Percentiles rank a stretch among this genome's conserved stretches.
phyloP scores from a whole-genome alignment of 2,797 vertebrate species.

The Anniella stebbinsi region DNA sequence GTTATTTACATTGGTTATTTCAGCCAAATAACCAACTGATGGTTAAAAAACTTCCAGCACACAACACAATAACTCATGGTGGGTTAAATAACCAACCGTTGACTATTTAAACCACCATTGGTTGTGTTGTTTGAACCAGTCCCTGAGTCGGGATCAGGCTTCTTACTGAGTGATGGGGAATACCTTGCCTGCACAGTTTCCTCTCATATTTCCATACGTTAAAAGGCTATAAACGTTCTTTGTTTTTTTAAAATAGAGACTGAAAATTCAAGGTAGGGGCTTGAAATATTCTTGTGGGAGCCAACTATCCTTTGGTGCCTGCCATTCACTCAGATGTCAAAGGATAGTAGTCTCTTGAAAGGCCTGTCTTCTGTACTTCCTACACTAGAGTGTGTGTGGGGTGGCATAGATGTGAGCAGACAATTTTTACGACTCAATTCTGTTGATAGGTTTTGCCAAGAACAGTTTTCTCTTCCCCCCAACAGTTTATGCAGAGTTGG shows the following conservation, averaged over 20 bases:
- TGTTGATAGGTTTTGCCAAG: slow-evolving; percentile 3
- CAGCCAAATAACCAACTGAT: too few species aligned
- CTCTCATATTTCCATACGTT: neutral
- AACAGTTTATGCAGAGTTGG: neutral
- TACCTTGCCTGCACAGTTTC: neutral
- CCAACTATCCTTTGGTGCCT: slow-evolving; percentile 22
- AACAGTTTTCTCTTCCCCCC: neutral
- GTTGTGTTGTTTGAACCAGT: too few species aligned
- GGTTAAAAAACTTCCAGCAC: too few species aligned
- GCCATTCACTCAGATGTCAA: slow-evolving; percentile 19
- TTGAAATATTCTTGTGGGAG: neutral
- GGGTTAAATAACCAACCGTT: too few species aligned
- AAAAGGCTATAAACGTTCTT: neutral
- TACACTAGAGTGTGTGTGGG: neutral
- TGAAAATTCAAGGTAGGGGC: neutral
- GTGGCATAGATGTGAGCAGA: neutral
- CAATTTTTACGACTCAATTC: slow-evolving; percentile 3
- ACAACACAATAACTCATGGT: too few species aligned
- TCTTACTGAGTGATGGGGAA: neutral
- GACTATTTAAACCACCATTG: too few species aligned
- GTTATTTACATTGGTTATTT: too few species aligned
- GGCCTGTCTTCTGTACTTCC: neutral
- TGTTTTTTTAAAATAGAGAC: neutral
- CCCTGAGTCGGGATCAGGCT: neutral
- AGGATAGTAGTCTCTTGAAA: slow-evolving; percentile 28